A percentile compares a stretch with the other conserved stretches of the same genome.
phyloP scores from a whole-genome alignment of 1,140 invertebrate species.

The Uloborus diversus region DNA sequence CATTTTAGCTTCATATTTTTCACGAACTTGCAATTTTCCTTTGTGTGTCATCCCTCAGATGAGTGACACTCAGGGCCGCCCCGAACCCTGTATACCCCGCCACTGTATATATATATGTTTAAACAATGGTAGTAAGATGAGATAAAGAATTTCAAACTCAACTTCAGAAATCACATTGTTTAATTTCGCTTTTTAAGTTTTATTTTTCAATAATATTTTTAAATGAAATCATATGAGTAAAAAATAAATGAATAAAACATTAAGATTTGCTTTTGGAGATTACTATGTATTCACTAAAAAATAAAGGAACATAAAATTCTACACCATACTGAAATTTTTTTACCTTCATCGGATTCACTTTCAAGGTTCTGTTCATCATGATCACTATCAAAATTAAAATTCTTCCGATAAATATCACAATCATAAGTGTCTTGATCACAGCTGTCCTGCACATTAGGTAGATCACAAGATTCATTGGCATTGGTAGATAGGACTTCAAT shows the following conservation, averaged over 20 bases:
- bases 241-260: neutral
- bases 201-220: neutral
- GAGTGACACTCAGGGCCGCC: too few relatives aligned
- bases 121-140: too few relatives aligned
- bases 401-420: slow-evolving; percentile 25
- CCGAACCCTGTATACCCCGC: too few relatives aligned
- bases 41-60: too few relatives aligned
- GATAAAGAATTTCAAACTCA: neutral
- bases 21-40: too few relatives aligned
- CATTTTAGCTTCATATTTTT: too few relatives aligned
- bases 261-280: too few relatives aligned
- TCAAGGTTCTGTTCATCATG: neutral
- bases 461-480: neutral
- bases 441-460: neutral
- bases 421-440: slow-evolving; percentile 16
- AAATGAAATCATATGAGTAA: neutral
- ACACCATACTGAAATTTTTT: neutral
- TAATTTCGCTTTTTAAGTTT: neutral
- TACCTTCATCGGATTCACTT: slow-evolving; percentile 38
- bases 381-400: neutral
- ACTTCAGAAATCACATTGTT: neutral
- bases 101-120: too few relatives aligned
- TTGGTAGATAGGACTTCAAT: slow-evolving; percentile 21
- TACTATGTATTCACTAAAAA: neutral
- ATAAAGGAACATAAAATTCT: neutral